These are phyloP conservation scores for Dasypogon diadema DNA, from an alignment of 2,888 invertebrate species.

Conservation along the genomic window DNA sequence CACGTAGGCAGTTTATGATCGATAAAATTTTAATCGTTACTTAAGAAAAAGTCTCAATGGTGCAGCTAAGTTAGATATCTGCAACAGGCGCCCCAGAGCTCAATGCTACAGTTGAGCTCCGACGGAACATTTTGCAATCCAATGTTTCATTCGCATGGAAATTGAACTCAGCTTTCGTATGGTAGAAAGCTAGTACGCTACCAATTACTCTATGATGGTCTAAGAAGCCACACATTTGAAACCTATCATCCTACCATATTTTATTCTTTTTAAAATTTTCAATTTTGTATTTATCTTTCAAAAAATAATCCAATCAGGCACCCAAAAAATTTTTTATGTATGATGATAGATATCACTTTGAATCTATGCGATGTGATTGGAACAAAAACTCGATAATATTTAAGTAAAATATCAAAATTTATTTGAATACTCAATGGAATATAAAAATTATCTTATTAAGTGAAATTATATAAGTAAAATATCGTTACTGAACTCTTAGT, in stretches of 20 bases:
- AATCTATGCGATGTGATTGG: background rate
- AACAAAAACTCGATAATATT: background rate
- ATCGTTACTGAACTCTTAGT: conserved; percentile 25
- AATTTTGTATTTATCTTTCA: background rate
- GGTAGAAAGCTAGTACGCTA: too few relatives aligned
- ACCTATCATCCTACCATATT: background rate
- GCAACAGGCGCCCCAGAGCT: too few relatives aligned
- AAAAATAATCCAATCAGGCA: conserved; percentile 14
- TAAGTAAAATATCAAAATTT: conserved; percentile 26
- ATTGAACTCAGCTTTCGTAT: too few relatives aligned
- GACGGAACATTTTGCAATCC: too few relatives aligned
- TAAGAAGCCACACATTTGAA: background rate
- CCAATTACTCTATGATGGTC: too few relatives aligned
- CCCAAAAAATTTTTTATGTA: conserved; percentile 46
- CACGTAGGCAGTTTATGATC: too few relatives aligned
- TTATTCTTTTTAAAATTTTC: background rate
- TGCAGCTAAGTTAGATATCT: too few relatives aligned
- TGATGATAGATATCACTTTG: background rate
- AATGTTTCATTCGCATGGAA: too few relatives aligned
- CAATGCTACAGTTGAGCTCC: too few relatives aligned
- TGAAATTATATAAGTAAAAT: conserved; percentile 43
- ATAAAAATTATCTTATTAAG: conserved; percentile 7
- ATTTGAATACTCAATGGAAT: conserved; percentile 23
- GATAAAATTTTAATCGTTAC: too few relatives aligned
- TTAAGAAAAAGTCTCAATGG: too few relatives aligned